Evolutionary conservation across 2,888 invertebrate species (phyloP).

Genomic region (Epiperipatus broadwayi): DNA sequence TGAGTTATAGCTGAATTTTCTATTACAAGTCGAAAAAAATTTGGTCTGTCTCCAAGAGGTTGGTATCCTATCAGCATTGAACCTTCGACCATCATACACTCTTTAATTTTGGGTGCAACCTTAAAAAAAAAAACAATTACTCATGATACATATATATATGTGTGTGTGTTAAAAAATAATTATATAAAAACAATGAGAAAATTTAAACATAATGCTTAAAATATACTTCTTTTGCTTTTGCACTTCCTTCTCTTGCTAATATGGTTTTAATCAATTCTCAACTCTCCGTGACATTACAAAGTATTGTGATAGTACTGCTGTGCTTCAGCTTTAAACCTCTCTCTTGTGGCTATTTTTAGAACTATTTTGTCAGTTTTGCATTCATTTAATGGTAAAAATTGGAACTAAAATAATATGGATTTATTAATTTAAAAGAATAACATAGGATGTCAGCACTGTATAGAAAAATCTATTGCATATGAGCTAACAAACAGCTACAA

Average conservation of each 20-base stretch:
- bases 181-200: constrained; percentile 6
- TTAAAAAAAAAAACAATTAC: constrained; percentile 21
- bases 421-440: too few relatives aligned
- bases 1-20: constrained; percentile 70
- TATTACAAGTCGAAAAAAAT: constrained; percentile 78
- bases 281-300: too few relatives aligned
- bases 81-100: constrained; percentile 81
- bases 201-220: neutral
- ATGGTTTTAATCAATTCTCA: too few relatives aligned
- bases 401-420: too few relatives aligned
- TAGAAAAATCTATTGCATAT: too few relatives aligned
- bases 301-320: too few relatives aligned
- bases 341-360: too few relatives aligned
- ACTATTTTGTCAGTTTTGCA: too few relatives aligned
- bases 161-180: constrained; percentile 1
- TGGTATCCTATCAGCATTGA: constrained; percentile 94
- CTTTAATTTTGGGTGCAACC: constrained; percentile 80
- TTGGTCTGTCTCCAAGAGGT: constrained; percentile 59
- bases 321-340: too few relatives aligned
- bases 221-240: neutral
- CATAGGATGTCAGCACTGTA: too few relatives aligned
- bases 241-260: neutral
- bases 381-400: too few relatives aligned
- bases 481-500: too few relatives aligned
- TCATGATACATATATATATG: constrained; percentile 21